Evolutionary conservation across 2,113 vertebrate species (phyloP).

Genomic region (human (Homo sapiens)): DNA sequence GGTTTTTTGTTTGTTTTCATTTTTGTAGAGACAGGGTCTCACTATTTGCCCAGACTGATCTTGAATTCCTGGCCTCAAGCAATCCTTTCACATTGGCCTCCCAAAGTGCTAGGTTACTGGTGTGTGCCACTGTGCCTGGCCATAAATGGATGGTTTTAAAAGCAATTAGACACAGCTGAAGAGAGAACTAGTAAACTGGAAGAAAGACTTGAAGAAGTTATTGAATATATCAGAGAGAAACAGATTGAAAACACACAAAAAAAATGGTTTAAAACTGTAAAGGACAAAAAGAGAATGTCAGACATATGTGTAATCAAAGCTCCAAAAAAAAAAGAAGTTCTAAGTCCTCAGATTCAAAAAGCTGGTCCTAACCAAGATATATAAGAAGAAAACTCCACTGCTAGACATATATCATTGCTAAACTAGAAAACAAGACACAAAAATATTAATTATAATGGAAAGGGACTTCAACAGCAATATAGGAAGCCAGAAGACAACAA

Average conservation of each 20-base stretch:
- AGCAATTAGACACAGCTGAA: constrained; percentile 22
- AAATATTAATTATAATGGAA: constrained; percentile 10
- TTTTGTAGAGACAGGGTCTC: neutral
- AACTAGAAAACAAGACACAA: neutral
- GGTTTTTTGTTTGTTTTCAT: neutral
- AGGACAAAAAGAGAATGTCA: neutral
- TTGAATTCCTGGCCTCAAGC: neutral
- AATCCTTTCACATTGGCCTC: neutral
- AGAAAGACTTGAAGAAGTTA: neutral
- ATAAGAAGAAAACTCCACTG: neutral
- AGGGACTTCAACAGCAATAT: neutral
- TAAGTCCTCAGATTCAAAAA: neutral
- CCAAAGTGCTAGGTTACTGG: neutral
- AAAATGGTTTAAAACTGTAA: neutral
- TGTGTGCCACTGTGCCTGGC: neutral
- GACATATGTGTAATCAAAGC: neutral
- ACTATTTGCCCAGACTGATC: neutral
- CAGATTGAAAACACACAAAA: neutral
- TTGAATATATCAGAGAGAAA: neutral
- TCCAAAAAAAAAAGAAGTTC: neutral
- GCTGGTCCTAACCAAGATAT: neutral
- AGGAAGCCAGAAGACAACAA: constrained; percentile 2
- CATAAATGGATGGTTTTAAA: neutral
- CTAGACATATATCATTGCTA: neutral
- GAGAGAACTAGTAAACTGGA: constrained; percentile 9